phyloP scores from a whole-genome alignment of 1,140 invertebrate genomes.

The Belonocnema kinseyi region DNA sequence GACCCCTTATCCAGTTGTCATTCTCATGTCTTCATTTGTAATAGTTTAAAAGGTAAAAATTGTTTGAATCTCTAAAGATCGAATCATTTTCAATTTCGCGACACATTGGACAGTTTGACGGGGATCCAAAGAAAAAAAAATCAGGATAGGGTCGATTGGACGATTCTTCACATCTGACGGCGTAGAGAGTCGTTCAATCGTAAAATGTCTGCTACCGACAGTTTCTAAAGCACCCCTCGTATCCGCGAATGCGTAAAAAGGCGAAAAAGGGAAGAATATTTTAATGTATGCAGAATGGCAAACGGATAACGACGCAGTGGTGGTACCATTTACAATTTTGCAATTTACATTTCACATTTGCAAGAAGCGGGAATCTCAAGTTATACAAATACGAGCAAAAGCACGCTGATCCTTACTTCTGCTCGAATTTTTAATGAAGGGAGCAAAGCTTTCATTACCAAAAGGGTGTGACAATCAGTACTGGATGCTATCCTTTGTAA shows the following conservation, averaged over 20 bases:
- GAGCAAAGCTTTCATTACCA: constrained; percentile 4
- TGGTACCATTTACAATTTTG: neutral
- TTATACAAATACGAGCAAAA: constrained; percentile 26
- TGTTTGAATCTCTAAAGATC: neutral
- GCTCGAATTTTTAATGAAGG: constrained; percentile 20
- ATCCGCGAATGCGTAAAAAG: constrained; percentile 7
- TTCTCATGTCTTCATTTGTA: neutral
- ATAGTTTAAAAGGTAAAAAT: neutral
- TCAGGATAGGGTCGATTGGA: neutral
- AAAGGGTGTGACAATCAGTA: neutral
- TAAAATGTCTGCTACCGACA: constrained; percentile 24
- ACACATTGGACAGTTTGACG: constrained; percentile 25
- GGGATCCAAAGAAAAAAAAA: constrained; percentile 8
- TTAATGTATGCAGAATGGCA: neutral
- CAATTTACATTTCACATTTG: constrained; percentile 4
- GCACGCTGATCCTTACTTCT: constrained; percentile 26
- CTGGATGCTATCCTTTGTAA: no score
- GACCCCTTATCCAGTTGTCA: no score
- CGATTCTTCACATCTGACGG: neutral
- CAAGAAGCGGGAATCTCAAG: constrained; percentile 20
- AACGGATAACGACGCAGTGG: constrained; percentile 11
- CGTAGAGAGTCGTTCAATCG: constrained; percentile 2
- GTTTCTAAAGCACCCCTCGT: constrained; percentile 5
- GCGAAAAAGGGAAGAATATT: neutral
- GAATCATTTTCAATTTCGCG: constrained; percentile 9